Evolutionary conservation across 92 coral and sea anemone species (phyloP), one percentile per base, ranked within the genome.

Genomic region (Actinernus sp.): DNA sequence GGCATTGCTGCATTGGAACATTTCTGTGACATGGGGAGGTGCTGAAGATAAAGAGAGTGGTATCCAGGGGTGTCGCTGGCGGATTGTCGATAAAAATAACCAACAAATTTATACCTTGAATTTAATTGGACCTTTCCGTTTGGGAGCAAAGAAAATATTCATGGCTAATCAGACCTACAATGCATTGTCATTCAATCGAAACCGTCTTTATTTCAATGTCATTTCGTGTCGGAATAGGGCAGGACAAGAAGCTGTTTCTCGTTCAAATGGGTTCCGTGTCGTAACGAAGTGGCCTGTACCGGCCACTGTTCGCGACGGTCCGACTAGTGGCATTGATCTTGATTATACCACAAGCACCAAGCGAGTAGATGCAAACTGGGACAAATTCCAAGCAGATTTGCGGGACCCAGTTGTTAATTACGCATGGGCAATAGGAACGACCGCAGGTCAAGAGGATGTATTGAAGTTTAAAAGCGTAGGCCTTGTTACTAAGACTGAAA

Each of bases 381-480:
- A 86, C 33, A 49, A 76, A 14, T 94, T 94, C 68, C 33, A 43
- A 12, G 85, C 83, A 29, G 97, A 90, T 49, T 43, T 33, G 3
- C 68, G 73, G 1, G 98, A 94, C 55, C 87, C 98, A 34, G 92
- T 94, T 6, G 71, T 72, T 40, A 78, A 71, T 43, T 94, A 94
- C 70, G 94, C 71, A 60, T 94, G 94, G 97, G 94, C 95, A n/a
- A 45, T 94, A 28, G 97, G 98, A 26, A 83, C 92, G 31, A 32
- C 53, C 27, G 56, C 56, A 21, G 88, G 73, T 11, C 43, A 50
- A 18, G 90, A 90, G 31, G 97, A 91, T 37, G 61, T 91, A 39
- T 49, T 83, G 73, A 73, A 82, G 39, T 94, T 86, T 53, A 83
- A 85, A 8, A 74, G 63, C 26, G 88, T 89, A 21, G 97, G 97